Evolutionary conservation across 2,888 invertebrate species (phyloP), one percentile per base, ranked within the genome.

Genomic region (Noctua fimbriata): DNA sequence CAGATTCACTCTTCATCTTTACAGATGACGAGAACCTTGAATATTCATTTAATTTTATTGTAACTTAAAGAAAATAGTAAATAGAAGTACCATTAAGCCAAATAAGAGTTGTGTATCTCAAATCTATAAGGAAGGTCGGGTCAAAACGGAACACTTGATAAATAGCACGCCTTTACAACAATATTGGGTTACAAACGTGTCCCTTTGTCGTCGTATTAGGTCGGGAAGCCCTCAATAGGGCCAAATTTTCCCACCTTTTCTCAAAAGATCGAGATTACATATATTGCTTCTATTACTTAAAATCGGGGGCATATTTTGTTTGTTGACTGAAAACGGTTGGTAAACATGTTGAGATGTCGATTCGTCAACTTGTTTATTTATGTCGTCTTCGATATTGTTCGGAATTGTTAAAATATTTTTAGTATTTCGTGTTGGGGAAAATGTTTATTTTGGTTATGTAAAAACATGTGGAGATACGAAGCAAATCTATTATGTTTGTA

Each of bases 161-260:
- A 93, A 95, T 94, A 92, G 92, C 89, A 69, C 84, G 67, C 83
- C 89, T 91, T 92, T 91, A 92, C 91, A 93, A 92, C 92, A 93
- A 93, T 93, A 94, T 94, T 93, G 92, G 91, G 93, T 92, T 92
- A 93, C 94, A 93, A 94, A 93, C 91, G 91, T 90, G 92, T 91
- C 93, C 92, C 91, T 94, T 93, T 93, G 93, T 93, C 90, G 87
- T 83, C 88, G 92, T 91, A 92, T 93, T 93, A 93, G 89, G 89
- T 80, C 85, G 88, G 89, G 90, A 90, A 90, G 89, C 91, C 86
- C 87, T 92, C 91, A 92, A 93, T 93, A 88, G 91, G 79, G 85
- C 86, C 91, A 89, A 93, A 93, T 93, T 92, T 91, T 87, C 89
- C 84, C 92, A 93, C 92, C 92, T 91, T 89, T 71, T 88, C 86